Base-by-base conservation (phyloP, 2,888 invertebrate species). In the Geophilus truncorum region DNA sequence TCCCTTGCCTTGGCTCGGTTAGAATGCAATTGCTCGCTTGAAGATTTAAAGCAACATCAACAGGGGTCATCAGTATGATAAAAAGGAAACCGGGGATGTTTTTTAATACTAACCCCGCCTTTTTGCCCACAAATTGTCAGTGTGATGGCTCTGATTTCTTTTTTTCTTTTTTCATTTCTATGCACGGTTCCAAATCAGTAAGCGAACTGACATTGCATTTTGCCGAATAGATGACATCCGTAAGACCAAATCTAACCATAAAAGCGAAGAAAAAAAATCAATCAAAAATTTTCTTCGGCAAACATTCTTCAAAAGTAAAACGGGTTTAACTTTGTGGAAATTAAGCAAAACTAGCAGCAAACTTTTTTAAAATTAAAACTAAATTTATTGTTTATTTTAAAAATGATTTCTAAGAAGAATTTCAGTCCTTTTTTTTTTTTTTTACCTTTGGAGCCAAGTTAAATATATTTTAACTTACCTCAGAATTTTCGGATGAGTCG, bases 41-140 rank as follows among this genome's bases (percentile, higher is more conserved):
- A 18, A 62, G 57, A 62, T 62, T 62, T 62, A 62, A 62, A 62
- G 57, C 57, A 62, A 62, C 57, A 62, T 62, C 57, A 62, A 62
- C 57, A 62, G 57, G 21, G 57, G 57, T 62, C 57, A 62, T 62
- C 57, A 62, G 57, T 62, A 62, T 62, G 57, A 62, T 62, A 62
- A 62, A 62, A 62, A 62, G 57, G 57, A 62, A 62, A 62, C 57
- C 18, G n/a, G 57, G 57, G 57, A 62, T 62, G 57, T 62, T 62
- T 62, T 62, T 23, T 62, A 62, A 62, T 62, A 62, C 57, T 62
- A 18, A 23, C 57, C 21, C 57, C 57, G 21, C 57, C 57, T 23
- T 62, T 62, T 62, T 23, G 21, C 21, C 57, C 57, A 62, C 57
- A 62, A 62, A 62, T 62, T 62, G 57, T 62, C 57, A 62, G 57